These are phyloP conservation scores for Drosophila vallismaia DNA, from an alignment of 2,888 invertebrate species.

Conservation along the genomic window DNA sequence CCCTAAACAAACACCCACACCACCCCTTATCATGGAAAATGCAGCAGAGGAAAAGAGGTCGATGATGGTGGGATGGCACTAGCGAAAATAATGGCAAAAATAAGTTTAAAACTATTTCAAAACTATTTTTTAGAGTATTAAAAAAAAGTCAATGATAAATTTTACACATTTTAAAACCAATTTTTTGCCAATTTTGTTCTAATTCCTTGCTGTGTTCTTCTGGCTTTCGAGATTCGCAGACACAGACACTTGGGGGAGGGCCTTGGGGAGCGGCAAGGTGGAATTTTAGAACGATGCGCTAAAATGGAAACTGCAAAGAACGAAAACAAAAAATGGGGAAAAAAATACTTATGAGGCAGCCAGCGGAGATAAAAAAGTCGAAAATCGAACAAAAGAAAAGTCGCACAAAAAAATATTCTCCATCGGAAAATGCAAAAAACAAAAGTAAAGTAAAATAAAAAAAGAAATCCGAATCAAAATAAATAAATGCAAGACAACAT, in stretches of 20 bases:
- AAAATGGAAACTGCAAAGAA: constrained; percentile 67
- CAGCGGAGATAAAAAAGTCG: constrained; percentile 54
- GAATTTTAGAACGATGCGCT: constrained; percentile 52
- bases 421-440: constrained; percentile 16
- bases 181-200: not conserved
- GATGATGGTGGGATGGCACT: constrained; percentile 76
- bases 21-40: constrained; percentile 17
- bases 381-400: constrained; percentile 41
- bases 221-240: constrained; percentile 40
- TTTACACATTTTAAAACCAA: not conserved
- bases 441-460: constrained; percentile 10
- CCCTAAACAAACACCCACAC: constrained; percentile 15
- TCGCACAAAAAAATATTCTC: constrained; percentile 41
- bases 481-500: constrained; percentile 75
- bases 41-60: constrained; percentile 77
- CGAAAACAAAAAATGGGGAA: constrained; percentile 30
- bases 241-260: constrained; percentile 18
- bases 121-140: not conserved
- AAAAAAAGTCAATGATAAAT: not conserved
- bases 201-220: constrained; percentile 2
- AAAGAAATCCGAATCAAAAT: constrained; percentile 50
- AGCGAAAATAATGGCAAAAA: not conserved
- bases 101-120: not conserved
- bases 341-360: constrained; percentile 56
- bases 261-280: constrained; percentile 8